These are phyloP conservation scores for Oryzias javanicus DNA, from an alignment of 2,113 vertebrate genomes.

Conservation along the genomic window DNA sequence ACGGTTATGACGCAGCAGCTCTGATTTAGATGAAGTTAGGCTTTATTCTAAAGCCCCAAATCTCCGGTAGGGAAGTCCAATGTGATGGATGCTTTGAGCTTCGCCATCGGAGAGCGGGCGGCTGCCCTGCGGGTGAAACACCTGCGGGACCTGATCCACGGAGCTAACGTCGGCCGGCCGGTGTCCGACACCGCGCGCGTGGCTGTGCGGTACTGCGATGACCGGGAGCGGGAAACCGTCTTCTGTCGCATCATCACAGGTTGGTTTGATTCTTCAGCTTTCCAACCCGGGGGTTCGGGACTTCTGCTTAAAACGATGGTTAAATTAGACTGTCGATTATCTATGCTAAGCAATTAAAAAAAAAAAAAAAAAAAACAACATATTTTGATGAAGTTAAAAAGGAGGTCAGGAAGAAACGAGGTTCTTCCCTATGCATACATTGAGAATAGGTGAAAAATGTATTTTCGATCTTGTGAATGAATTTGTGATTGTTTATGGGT, in stretches of 20 bases:
- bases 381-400: too few relatives aligned
- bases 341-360: too few relatives aligned
- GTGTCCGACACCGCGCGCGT: slow-evolving; percentile 81
- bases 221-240: slow-evolving; percentile 74
- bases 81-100: slow-evolving; percentile 94
- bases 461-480: background rate
- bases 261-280: slow-evolving; percentile 34
- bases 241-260: slow-evolving; percentile 84
- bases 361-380: too few relatives aligned
- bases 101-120: slow-evolving; percentile 85
- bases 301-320: too few relatives aligned
- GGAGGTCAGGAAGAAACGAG: too few relatives aligned
- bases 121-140: slow-evolving; percentile 84
- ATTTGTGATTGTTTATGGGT: background rate
- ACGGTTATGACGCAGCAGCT: too few relatives aligned
- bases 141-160: slow-evolving; percentile 85
- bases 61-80: slow-evolving; percentile 87
- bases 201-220: slow-evolving; percentile 77
- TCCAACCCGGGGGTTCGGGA: too few relatives aligned
- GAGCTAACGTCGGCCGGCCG: slow-evolving; percentile 87
- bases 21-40: too few relatives aligned
- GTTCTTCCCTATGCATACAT: background rate
- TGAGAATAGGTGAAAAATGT: background rate
- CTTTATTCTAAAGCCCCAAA: background rate
- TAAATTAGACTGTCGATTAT: too few relatives aligned